Conservation (phyloP, 2,888 invertebrate species). For the Dolichomitus sp. region DNA sequence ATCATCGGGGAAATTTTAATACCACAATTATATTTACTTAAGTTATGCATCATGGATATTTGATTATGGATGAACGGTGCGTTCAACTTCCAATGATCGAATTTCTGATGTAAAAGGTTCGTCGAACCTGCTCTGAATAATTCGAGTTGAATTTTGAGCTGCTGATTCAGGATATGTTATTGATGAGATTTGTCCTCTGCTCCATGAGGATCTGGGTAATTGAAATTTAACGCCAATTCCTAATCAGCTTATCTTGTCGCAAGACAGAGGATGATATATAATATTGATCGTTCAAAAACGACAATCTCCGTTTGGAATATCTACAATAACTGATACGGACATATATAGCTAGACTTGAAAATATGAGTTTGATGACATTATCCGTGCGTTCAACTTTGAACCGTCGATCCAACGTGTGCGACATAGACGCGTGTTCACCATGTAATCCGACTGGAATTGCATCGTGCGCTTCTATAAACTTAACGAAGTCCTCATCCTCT, state of each 20-base stretch:
- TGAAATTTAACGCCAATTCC: neutral
- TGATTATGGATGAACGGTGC: neutral
- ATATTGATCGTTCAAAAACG: neutral
- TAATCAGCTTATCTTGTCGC: neutral
- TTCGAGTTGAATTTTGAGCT: neutral
- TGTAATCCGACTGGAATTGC: constrained; percentile 1
- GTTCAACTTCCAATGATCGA: constrained; percentile 12
- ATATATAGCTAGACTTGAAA: neutral
- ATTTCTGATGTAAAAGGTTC: neutral
- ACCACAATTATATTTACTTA: neutral
- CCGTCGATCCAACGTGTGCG: neutral
- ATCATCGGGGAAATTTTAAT: constrained; percentile 3
- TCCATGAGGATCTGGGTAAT: neutral
- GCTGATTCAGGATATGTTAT: neutral
- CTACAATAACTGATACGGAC: neutral
- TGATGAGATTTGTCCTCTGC: no score
- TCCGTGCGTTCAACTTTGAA: constrained; percentile 2
- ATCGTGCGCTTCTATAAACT: constrained; percentile 5
- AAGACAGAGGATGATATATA: neutral
- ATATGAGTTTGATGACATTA: neutral
- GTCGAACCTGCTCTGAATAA: neutral
- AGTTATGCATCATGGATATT: constrained; percentile 2
- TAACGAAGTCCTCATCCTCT: neutral
- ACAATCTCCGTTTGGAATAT: neutral
- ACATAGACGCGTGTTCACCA: neutral